Conservation (phyloP, 2,797 vertebrate species). For the Rachycentron canadum region DNA sequence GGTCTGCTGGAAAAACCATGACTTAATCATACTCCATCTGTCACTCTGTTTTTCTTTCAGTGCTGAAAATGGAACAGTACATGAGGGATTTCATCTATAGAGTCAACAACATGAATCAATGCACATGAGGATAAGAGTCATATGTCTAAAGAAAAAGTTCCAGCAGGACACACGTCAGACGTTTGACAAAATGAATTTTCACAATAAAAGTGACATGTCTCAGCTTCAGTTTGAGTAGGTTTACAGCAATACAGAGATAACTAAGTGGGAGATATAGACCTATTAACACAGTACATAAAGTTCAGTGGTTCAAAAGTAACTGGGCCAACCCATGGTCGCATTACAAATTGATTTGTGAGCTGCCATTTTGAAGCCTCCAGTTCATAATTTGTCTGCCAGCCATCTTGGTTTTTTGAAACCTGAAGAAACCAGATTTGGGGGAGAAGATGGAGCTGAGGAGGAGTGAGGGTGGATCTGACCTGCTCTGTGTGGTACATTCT, state of each 20-base stretch:
- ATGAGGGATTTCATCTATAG: background rate
- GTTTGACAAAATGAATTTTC: no score
- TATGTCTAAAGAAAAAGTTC: background rate
- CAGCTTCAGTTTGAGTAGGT: background rate
- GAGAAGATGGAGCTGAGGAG: no score
- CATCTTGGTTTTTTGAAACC: no score
- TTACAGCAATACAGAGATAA: background rate
- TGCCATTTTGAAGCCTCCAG: no score
- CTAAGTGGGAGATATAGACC: background rate
- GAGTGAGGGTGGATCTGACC: no score
- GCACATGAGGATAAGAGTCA: background rate
- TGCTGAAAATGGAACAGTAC: background rate
- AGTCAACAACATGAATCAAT: background rate
- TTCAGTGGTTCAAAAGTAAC: no score
- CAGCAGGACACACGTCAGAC: background rate
- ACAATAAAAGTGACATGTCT: no score
- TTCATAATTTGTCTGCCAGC: no score
- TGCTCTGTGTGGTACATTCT: no score
- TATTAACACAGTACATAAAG: background rate
- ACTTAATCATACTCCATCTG: conserved; percentile 6
- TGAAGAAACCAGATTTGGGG: no score
- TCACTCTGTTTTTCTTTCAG: conserved; percentile 1
- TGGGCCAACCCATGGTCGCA: no score
- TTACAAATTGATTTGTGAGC: no score
- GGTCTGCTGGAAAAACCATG: background rate